These are phyloP conservation scores for Scolopax mira DNA, from an alignment of 2,113 vertebrate genomes.

Conservation along the genomic window DNA sequence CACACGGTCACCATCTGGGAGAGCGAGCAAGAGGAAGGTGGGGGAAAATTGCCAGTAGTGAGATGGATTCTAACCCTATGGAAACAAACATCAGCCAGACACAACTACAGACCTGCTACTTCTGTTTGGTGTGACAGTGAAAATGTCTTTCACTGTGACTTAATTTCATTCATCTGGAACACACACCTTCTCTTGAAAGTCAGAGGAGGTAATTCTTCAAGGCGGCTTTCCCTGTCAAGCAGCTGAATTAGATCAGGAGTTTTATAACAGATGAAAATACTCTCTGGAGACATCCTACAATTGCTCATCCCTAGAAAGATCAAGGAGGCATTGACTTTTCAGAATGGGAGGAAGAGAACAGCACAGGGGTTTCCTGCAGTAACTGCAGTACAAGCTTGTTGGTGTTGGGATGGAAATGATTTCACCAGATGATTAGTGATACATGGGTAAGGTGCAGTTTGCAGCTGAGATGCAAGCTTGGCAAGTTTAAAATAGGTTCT, in stretches of 20 bases:
- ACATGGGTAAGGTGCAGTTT: background rate
- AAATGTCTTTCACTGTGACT: background rate
- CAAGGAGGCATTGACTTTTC: background rate
- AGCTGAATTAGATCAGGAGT: background rate
- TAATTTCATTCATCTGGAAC: background rate
- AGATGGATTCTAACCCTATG: too few relatives aligned
- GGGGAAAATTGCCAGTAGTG: too few relatives aligned
- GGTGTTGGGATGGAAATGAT: background rate
- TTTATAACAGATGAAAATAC: background rate
- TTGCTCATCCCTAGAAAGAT: background rate
- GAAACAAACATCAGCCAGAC: too few relatives aligned
- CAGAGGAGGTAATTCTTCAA: background rate
- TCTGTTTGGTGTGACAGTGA: too few relatives aligned
- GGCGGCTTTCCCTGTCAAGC: background rate
- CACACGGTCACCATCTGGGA: accelerated
- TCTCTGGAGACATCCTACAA: background rate
- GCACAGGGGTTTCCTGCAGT: background rate
- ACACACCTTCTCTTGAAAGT: background rate
- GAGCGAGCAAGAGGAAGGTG: accelerated
- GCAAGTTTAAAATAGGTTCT: background rate
- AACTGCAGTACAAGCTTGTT: too few relatives aligned
- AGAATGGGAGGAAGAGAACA: too few relatives aligned
- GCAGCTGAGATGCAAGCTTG: background rate
- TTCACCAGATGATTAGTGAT: background rate
- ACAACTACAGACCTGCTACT: background rate